These are phyloP conservation scores for Morelia viridis DNA, from an alignment of 2,797 vertebrate species.

Conservation along the genomic window DNA sequence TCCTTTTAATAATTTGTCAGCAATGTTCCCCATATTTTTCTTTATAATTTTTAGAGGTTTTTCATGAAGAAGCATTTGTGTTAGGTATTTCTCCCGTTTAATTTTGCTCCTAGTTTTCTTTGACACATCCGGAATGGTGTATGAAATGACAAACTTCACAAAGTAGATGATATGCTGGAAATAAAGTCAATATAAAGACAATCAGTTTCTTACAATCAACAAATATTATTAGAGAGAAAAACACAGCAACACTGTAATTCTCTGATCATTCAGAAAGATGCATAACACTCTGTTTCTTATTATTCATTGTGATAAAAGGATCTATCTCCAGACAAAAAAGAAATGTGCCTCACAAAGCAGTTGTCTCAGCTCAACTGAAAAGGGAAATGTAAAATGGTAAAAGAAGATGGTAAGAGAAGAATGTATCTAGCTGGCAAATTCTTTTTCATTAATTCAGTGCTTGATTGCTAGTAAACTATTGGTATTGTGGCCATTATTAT, in stretches of 20 bases:
- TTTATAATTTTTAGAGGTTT: conserved; percentile 82
- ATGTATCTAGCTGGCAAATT: neutral
- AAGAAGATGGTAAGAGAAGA: neutral
- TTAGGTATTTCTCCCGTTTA: conserved; percentile 89
- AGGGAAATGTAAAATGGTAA: neutral
- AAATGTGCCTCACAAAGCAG: neutral
- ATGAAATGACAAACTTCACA: conserved; percentile 89
- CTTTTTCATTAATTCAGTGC: neutral
- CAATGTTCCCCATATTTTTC: conserved; percentile 71
- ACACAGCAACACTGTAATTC: neutral
- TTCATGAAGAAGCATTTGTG: conserved; percentile 86
- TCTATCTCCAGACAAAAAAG: neutral
- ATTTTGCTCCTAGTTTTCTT: conserved; percentile 84
- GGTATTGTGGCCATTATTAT: neutral
- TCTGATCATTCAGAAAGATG: neutral
- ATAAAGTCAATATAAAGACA: conserved; percentile 51
- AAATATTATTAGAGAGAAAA: neutral
- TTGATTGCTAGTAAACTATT: neutral
- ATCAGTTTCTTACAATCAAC: conserved; percentile 33
- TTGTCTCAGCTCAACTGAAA: neutral
- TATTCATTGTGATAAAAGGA: neutral
- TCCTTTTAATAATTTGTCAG: conserved; percentile 50
- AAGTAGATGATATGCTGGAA: conserved; percentile 89
- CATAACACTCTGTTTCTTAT: neutral
- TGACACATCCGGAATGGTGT: conserved; percentile 87